These are phyloP conservation scores for Phrixothrix hirtus DNA, from an alignment of 2,888 invertebrate species.

Conservation along the genomic window DNA sequence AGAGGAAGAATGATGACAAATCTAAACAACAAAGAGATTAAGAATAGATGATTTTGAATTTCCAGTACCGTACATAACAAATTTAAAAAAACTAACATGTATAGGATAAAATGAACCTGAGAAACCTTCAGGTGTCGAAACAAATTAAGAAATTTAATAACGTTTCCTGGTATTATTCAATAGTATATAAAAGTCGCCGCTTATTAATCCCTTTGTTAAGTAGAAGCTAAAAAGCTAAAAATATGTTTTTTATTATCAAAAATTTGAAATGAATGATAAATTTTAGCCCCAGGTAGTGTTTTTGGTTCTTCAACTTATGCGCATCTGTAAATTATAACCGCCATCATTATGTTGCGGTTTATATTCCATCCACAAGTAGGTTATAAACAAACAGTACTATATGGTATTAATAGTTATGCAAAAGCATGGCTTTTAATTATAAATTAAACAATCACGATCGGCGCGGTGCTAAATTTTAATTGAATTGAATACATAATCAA, in stretches of 20 bases:
- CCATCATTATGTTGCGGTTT: constrained; percentile 27
- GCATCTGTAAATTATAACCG: constrained; percentile 19
- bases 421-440: too few species aligned
- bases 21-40: too few species aligned
- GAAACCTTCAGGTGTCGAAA: constrained; percentile 8
- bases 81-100: too few species aligned
- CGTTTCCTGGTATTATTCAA: constrained; percentile 22
- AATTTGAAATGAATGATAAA: constrained; percentile 34
- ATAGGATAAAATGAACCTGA: not conserved
- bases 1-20: too few species aligned
- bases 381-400: too few species aligned
- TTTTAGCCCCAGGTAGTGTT: constrained; percentile 31
- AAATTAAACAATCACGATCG: too few species aligned
- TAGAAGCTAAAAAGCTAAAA: constrained; percentile 29
- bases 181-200: constrained; percentile 20
- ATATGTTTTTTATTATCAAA: constrained; percentile 32
- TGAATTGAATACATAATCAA: too few species aligned
- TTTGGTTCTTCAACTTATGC: constrained; percentile 29
- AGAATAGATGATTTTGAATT: too few species aligned
- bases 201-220: constrained; percentile 30
- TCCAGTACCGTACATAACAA: too few species aligned
- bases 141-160: constrained; percentile 29
- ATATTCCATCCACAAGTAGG: too few species aligned
- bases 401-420: too few species aligned
- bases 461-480: too few species aligned